Base-by-base conservation (phyloP, 2,888 invertebrate genomes). In the Coleophora flavipennella region DNA sequence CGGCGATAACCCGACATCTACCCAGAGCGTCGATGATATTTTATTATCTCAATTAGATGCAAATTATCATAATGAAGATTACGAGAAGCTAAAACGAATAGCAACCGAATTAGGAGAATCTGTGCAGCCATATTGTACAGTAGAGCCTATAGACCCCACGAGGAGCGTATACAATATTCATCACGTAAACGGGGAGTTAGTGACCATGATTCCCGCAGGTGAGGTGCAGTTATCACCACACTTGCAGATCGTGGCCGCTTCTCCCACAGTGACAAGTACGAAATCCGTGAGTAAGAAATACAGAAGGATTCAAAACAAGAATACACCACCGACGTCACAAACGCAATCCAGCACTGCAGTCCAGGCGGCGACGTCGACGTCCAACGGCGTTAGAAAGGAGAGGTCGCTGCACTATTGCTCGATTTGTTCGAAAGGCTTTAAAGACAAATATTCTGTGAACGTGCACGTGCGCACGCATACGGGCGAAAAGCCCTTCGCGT, bases 381-480 rank as follows among this genome's bases (percentile, higher is more conserved):
- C 90, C 40, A 90, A 91, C 51, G 89, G 91, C n/a, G 91, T 91
- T 11, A 86, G 94, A 9, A 95, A 95, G 64, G 95, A 95, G 66
- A 87, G 96, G 54, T 92, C 96, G 43, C 78, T 97, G 50, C 92
- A 99, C 76, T 92, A 96, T 77, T 91, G 99, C 86, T 91, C 94
- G 70, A 93, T 98, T 73, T 97, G 95, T 77, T 94, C 93, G 57
- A 95, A 95, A 68, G 95, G 95, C 3, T 96, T 96, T 78, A 96
- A 96, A 75, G 96, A 96, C 75, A 96, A 96, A 73, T 99, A 99
- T 87, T 94, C 97, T 45, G 96, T 99, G 40, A 98, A 98, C 71
- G 98, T 98, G 35, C 99, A 99, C 76, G 95, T 98, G 54, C 88
- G 98, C 55, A 98, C 98, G 20, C 99, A 99, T 69, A 98, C 98